phyloP scores from a whole-genome alignment of 1,140 invertebrate species.

The Hestina assimilis region DNA sequence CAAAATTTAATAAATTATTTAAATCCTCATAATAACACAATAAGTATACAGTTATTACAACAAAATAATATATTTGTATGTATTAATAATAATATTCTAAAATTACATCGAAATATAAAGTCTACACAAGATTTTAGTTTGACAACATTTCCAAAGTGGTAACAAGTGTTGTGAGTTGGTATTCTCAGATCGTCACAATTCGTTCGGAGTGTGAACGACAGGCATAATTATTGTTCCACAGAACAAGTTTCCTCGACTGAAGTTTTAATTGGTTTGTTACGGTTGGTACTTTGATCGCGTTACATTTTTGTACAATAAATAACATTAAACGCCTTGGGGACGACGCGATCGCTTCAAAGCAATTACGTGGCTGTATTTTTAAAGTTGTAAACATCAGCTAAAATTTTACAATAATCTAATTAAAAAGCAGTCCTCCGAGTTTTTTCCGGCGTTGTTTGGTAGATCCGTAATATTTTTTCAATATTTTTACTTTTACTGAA shows the following conservation, averaged over 20 bases:
- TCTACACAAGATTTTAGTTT: no score
- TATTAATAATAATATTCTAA: neutral
- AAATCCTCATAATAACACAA: no score
- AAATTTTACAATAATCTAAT: no score
- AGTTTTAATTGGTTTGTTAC: conserved; percentile 18
- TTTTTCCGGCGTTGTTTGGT: no score
- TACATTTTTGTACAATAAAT: neutral
- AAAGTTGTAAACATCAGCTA: no score
- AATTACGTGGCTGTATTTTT: no score
- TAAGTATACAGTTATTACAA: neutral
- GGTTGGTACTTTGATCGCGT: neutral
- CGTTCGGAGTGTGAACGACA: conserved; percentile 2
- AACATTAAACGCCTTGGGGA: no score
- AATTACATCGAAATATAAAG: neutral
- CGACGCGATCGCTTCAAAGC: no score
- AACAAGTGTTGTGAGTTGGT: conserved; percentile 6
- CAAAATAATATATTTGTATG: neutral
- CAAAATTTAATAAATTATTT: no score
- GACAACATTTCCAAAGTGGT: neutral
- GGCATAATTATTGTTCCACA: conserved; percentile 12
- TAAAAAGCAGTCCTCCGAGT: no score
- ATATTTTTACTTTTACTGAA: no score
- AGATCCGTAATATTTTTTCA: no score
- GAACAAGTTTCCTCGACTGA: neutral
- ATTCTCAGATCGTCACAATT: conserved; percentile 7